A percentile compares a stretch with the other conserved stretches of the same genome.
phyloP scores from a whole-genome alignment of 2,113 vertebrate species.

The Psilopogon haemacephalus region DNA sequence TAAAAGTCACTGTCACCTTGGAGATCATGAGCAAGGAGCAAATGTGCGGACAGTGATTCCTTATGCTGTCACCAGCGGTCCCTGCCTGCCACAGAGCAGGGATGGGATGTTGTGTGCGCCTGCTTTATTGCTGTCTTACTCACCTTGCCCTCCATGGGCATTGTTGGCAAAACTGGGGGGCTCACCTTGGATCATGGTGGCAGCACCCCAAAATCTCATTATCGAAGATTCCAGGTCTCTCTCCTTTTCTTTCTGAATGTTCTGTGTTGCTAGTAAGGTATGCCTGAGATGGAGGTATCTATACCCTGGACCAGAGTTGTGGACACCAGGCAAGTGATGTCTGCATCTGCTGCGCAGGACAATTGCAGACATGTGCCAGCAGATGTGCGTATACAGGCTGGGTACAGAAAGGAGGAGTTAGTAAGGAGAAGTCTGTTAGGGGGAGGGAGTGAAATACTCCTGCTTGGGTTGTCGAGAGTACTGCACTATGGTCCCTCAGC shows the following conservation, averaged over 20 bases:
- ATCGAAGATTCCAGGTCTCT: not conserved
- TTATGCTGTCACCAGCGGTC: rapidly evolving
- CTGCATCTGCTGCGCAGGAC: not conserved
- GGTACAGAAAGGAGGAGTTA: not conserved
- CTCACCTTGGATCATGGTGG: not conserved
- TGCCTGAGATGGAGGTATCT: not conserved
- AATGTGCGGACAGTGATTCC: not conserved
- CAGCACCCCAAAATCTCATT: not conserved
- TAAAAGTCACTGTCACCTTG: conserved; percentile 47
- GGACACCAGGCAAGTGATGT: not conserved
- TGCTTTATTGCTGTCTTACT: rapidly evolving
- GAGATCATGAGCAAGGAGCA: not conserved
- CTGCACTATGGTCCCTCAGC: not conserved
- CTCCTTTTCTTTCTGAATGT: not conserved
- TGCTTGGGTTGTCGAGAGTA: not conserved
- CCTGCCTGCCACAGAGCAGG: not conserved
- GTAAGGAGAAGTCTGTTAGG: not conserved
- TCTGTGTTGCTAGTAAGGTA: rapidly evolving
- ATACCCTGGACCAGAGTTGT: not conserved
- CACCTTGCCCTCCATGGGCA: not conserved
- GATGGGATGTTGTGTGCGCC: not conserved
- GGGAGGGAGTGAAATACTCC: not conserved
- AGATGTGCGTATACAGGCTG: rapidly evolving
- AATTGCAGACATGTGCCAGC: not conserved
- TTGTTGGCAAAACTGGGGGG: not conserved